Conservation (phyloP, 2,113 vertebrate species). For the Brachypteracias leptosomus region DNA sequence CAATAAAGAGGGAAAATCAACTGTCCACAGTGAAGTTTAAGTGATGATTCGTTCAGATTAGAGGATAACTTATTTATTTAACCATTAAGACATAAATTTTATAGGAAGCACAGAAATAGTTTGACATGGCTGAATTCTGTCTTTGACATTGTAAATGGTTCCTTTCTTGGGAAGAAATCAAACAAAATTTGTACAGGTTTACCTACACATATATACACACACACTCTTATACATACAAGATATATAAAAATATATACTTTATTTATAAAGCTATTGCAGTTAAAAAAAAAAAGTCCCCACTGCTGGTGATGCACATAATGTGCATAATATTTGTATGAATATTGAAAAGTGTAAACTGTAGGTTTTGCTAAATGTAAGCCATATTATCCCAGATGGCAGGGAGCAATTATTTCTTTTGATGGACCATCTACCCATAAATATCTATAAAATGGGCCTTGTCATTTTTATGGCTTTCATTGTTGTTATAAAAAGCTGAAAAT, state of each 20-base stretch:
- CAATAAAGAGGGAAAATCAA: not conserved
- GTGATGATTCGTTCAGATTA: not conserved
- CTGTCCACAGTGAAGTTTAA: not conserved
- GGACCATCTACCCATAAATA: not conserved
- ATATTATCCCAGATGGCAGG: not conserved
- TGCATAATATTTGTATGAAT: not conserved
- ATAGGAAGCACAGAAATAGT: not conserved
- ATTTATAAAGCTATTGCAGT: not conserved
- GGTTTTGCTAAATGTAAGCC: not conserved
- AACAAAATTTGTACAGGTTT: not conserved
- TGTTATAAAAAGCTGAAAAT: conserved; percentile 6
- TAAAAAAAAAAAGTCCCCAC: not conserved
- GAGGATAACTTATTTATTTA: not conserved
- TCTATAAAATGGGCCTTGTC: not conserved
- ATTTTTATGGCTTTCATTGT: conserved; percentile 26
- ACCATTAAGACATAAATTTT: not conserved
- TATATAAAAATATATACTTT: not conserved
- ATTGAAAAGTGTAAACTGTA: not conserved
- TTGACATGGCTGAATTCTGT: not conserved
- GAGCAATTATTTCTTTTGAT: not conserved
- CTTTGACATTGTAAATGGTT: not conserved
- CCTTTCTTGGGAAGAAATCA: not conserved
- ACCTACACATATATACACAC: not conserved
- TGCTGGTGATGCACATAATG: not conserved
- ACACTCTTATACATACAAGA: not conserved